Evolutionary conservation across 2,113 vertebrate species (phyloP).

Genomic region (Odontesthes bonariensis): DNA sequence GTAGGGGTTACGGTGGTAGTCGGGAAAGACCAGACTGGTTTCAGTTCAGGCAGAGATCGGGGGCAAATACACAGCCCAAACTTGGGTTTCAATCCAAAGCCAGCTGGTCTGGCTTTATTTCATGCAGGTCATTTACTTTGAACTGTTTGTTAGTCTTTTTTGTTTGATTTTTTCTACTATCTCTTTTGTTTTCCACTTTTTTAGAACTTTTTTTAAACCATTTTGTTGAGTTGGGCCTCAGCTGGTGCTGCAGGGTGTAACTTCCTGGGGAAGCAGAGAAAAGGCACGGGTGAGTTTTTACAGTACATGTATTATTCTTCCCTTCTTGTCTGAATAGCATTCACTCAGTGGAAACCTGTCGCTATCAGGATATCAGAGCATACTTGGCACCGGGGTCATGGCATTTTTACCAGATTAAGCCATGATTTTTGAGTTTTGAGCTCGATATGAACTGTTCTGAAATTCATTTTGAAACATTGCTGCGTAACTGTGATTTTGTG

Average conservation of each 20-base stretch:
- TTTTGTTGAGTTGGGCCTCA: constrained; percentile 90
- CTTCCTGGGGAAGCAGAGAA: constrained; percentile 94
- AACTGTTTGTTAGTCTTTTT: constrained; percentile 37
- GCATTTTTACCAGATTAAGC: constrained; percentile 64
- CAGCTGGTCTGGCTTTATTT: constrained; percentile 99
- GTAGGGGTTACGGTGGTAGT: constrained; percentile 79
- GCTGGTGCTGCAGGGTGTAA: constrained; percentile 93
- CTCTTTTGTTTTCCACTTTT: constrained; percentile 69
- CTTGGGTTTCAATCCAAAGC: constrained; percentile 97
- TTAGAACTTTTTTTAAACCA: constrained; percentile 53
- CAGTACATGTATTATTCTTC: constrained; percentile 61
- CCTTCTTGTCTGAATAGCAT: constrained; percentile 38
- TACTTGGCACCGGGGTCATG: constrained; percentile 40
- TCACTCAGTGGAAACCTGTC: constrained; percentile 57
- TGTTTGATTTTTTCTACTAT: constrained; percentile 25
- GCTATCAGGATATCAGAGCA: constrained; percentile 36
- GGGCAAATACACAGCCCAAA: constrained; percentile 89
- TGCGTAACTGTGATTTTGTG: constrained; percentile 52
- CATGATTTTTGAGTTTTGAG: constrained; percentile 47
- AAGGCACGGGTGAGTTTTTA: constrained; percentile 94
- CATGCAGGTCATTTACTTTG: constrained; percentile 82
- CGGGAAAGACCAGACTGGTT: constrained; percentile 85
- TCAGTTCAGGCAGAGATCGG: constrained; percentile 89
- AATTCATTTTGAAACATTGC: constrained; percentile 36
- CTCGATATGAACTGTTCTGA: constrained; percentile 36